Conservation (phyloP, 2,888 invertebrate genomes). For the Drosophila melanosoma region DNA sequence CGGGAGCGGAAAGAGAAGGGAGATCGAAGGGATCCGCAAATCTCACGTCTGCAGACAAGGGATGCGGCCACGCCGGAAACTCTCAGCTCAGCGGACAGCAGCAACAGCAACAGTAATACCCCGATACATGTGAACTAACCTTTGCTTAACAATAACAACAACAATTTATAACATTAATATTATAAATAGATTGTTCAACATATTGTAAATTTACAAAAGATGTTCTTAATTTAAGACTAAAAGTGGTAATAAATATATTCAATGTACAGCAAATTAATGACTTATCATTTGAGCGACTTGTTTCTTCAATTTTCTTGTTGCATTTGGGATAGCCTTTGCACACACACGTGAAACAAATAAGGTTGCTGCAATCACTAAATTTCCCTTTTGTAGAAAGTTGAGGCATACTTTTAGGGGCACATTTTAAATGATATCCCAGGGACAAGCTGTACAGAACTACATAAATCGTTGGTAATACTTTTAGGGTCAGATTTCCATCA, state of each 20-base stretch:
- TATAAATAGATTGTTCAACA: not conserved
- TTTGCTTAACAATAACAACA: not conserved
- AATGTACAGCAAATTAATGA: not conserved
- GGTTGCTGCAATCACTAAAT: not conserved
- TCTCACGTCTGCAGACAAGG: conserved; percentile 82
- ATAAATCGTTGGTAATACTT: not conserved
- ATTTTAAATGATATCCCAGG: not conserved
- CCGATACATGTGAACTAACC: conserved; percentile 59
- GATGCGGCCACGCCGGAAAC: conserved; percentile 85
- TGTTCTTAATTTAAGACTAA: not conserved
- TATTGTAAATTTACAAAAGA: not conserved
- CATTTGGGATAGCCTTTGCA: not conserved
- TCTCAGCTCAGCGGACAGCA: conserved; percentile 84
- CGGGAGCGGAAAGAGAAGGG: conserved; percentile 84
- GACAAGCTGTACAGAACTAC: not conserved
- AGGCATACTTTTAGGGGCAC: not conserved
- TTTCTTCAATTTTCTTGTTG: not conserved
- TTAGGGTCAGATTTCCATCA: not conserved
- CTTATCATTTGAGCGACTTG: not conserved
- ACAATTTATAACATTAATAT: not conserved
- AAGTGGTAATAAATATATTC: not conserved
- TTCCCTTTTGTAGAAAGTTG: not conserved
- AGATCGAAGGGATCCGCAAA: conserved; percentile 85
- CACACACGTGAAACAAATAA: not conserved
- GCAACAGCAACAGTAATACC: conserved; percentile 84